Evolutionary conservation across 37 sponge, comb jelly and placozoan genomes (phyloP), one percentile per base, ranked within the genome.

Genomic region (Aplysina aerophoba): DNA sequence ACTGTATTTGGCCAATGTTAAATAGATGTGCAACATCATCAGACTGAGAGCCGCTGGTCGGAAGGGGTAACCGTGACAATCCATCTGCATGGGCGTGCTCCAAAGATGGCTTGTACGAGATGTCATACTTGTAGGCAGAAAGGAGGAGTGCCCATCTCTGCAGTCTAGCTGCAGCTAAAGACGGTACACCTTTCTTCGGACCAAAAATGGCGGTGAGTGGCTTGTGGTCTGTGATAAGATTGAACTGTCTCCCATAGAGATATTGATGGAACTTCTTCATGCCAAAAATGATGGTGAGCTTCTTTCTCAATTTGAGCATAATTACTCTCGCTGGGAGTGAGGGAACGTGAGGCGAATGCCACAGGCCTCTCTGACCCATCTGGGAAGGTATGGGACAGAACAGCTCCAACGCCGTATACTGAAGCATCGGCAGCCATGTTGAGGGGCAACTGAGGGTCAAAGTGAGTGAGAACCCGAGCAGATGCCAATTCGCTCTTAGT

Each of bases 241-340:
- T 67, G n/a, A 67, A 67, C 13, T 25, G 15, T 22, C 69, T 15
- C 13, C 69, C 69, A n/a, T 67, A 67, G 27, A 67, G 27, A 22
- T 67, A 67, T 27, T 67, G 69, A n/a, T 67, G 69, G n/a, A 67
- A 67, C n/a, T n/a, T n/a, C n/a, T n/a, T n/a, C n/a, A n/a, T n/a
- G n/a, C n/a, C n/a, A n/a, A n/a, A n/a, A n/a, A n/a, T n/a, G n/a
- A n/a, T n/a, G n/a, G n/a, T n/a, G n/a, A n/a, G 85, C 85, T 17
- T 85, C 85, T 53, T 73, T 85, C 74, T 85, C 85, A 4, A 85
- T 22, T n/a, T 73, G 74, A 0, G 77, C 40, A 56, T 85, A 85
- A 31, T 55, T 38, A 5, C 35, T 72, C 17, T 85, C 85, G 55
- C 74, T 56, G 21, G 28, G 31, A 19, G 75, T 16, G 36, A 85